Percentiles rank a stretch among this genome's conserved stretches.
Evolutionary conservation across 2,888 invertebrate species (phyloP).

Genomic region (Polydrusus cervinus): DNA sequence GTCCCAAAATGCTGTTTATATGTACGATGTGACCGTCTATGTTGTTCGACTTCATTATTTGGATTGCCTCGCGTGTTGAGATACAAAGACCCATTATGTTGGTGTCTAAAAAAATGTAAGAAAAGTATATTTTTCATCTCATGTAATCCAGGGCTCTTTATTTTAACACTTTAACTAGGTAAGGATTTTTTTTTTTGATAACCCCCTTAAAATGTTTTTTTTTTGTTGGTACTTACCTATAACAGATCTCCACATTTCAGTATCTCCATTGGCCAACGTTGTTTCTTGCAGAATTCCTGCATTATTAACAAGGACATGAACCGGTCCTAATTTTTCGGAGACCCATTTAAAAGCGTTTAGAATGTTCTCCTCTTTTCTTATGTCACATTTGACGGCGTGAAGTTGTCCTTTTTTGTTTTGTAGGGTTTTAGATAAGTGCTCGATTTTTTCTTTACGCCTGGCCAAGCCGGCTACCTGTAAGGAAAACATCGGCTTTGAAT

Average conservation of each 20-base stretch:
- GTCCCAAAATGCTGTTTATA: constrained; percentile 60
- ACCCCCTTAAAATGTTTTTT: no score
- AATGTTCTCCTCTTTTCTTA: constrained; percentile 58
- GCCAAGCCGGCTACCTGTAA: constrained; percentile 58
- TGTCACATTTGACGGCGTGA: constrained; percentile 56
- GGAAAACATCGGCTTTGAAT: neutral
- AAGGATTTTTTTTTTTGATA: no score
- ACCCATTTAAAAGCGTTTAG: constrained; percentile 57
- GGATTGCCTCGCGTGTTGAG: constrained; percentile 59
- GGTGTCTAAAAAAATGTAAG: constrained; percentile 40
- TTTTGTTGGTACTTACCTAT: constrained; percentile 26
- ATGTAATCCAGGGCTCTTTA: no score
- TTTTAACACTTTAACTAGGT: no score
- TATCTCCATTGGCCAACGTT: constrained; percentile 52
- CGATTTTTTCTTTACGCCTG: constrained; percentile 53
- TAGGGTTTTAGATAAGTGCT: constrained; percentile 49
- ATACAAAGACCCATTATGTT: constrained; percentile 58
- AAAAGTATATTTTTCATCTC: no score
- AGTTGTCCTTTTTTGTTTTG: constrained; percentile 53
- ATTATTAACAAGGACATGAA: constrained; percentile 59
- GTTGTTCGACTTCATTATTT: constrained; percentile 57
- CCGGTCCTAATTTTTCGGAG: constrained; percentile 56
- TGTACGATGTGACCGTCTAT: constrained; percentile 61
- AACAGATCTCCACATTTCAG: constrained; percentile 52
- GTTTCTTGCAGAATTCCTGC: constrained; percentile 55